Evolutionary conservation across 1,140 invertebrate species (phyloP), one percentile per base, ranked within the genome.

Genomic region (Temnothorax curvispinosus): DNA sequence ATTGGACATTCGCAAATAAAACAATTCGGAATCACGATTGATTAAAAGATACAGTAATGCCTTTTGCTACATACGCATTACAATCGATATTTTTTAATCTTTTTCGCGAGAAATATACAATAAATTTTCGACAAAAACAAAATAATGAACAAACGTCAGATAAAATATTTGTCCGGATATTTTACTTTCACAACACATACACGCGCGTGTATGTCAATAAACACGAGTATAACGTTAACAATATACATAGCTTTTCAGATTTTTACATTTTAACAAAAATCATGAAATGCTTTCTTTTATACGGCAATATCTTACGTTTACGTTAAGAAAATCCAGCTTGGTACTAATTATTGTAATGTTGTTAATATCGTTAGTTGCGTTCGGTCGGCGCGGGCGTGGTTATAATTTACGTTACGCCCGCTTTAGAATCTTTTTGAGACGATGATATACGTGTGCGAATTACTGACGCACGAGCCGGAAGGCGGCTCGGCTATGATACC

Each of bases 391-490:
- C 27, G 27, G 27, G 27, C 47, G 64, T 44, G 62, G 13, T 58
- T 85, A 21, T 67, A 54, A 89, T 82, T 90, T 64, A 89, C 88
- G 76, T 90, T 64, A 89, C 88, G 76, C 35, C 72, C 50, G 35
- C 21, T 38, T 21, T 90, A 98, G 97, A 97, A 96, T 91, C 95
- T 98, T 38, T 97, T 96, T 7, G 96, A 97, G 92, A 97, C 98
- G 32, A 98, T 98, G 97, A 97, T 97, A 75, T 96, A 97, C 44
- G 95, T 98, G 60, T 98, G 98, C 94, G 97, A 98, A 94, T 96
- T 98, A 50, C 94, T 98, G 82, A 98, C 98, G 27, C 96, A 97
- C 86, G 98, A 98, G 93, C 97, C 98, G 1, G 97, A 98, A 89
- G 98, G 98, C 56, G 98, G 97, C 2, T 97, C 97, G 5, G 96